Conservation (phyloP, 53 echinoderm and acorn worm genomes). For the Astropecten irregularis region DNA sequence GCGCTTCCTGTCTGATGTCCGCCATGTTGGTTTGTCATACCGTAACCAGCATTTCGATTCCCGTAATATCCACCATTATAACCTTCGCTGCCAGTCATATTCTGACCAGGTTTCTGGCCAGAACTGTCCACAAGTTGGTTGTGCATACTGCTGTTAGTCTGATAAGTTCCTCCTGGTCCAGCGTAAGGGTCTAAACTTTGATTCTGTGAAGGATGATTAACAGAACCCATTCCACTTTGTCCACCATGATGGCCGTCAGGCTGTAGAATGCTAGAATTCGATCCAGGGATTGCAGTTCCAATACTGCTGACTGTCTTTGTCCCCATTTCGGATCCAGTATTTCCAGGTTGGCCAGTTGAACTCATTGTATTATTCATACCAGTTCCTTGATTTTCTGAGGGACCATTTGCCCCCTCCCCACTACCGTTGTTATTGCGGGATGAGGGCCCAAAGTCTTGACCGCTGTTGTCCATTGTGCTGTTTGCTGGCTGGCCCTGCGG, state of each 20-base stretch:
- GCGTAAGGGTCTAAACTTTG: constrained; percentile 58
- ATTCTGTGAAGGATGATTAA: constrained; percentile 54
- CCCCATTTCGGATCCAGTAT: constrained; percentile 65
- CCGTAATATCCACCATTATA: constrained; percentile 77
- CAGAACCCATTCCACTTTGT: constrained; percentile 55
- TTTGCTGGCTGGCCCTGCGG: constrained; percentile 81
- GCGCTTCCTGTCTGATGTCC: constrained; percentile 84
- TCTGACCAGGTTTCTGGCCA: constrained; percentile 45
- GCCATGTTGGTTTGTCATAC: constrained; percentile 85
- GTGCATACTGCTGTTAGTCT: constrained; percentile 59
- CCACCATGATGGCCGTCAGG: constrained; percentile 52
- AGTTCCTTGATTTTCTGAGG: constrained; percentile 69
- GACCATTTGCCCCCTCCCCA: constrained; percentile 69
- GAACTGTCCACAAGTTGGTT: constrained; percentile 66
- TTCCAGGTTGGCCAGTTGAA: constrained; percentile 79
- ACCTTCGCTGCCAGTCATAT: constrained; percentile 61
- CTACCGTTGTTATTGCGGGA: constrained; percentile 72
- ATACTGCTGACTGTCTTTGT: constrained; percentile 62
- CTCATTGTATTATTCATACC: constrained; percentile 80
- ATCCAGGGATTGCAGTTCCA: constrained; percentile 44
- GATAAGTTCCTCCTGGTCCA: constrained; percentile 56
- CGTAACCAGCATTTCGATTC: constrained; percentile 73
- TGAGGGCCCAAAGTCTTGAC: constrained; percentile 61
- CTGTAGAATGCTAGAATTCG: constrained; percentile 58
- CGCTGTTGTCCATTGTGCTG: constrained; percentile 89